Percentiles rank a stretch among this genome's conserved stretches.
Evolutionary conservation across 2,797 vertebrate species (phyloP).

Genomic region (Oreochromis grahami): DNA sequence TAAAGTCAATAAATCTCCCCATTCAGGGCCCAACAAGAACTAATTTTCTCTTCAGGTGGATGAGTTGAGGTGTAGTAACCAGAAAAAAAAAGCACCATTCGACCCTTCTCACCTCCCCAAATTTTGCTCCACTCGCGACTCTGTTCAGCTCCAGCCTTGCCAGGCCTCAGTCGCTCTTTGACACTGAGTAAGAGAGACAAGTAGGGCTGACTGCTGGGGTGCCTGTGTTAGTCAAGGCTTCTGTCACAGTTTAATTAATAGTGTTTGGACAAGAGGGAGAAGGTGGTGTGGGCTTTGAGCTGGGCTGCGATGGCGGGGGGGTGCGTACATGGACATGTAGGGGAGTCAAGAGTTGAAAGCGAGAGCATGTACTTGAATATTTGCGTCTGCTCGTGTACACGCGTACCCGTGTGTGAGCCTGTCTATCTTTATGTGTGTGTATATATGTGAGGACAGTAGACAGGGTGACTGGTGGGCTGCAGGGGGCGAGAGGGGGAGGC

Average conservation of each 20-base stretch:
- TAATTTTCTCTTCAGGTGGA: conserved; percentile 71
- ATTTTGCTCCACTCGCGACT: conserved; percentile 24
- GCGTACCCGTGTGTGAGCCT: conserved; percentile 49
- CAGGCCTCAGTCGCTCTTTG: conserved; percentile 52
- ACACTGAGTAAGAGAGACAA: conserved; percentile 78
- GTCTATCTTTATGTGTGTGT: conserved; percentile 50
- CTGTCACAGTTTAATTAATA: conserved; percentile 83
- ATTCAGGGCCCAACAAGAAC: conserved; percentile 62
- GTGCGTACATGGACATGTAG: conserved; percentile 21
- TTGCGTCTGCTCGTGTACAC: conserved; percentile 47
- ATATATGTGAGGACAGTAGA: conserved; percentile 66
- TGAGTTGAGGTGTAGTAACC: conserved; percentile 53
- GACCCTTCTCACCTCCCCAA: conserved; percentile 46
- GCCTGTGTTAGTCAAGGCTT: conserved; percentile 75
- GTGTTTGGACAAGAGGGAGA: conserved; percentile 76
- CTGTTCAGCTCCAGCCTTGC: conserved; percentile 44
- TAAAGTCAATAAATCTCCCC: conserved; percentile 72
- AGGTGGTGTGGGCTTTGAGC: conserved; percentile 48
- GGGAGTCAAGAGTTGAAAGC: conserved; percentile 21
- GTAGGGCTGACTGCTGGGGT: conserved; percentile 64
- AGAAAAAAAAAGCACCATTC: conserved; percentile 47
- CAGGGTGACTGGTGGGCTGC: conserved; percentile 49
- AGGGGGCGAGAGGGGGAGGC: conserved; percentile 7
- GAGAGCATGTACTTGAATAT: conserved; percentile 47
- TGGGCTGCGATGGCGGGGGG: not conserved